A percentile compares a stretch with the other conserved stretches of the same genome.
Evolutionary conservation across 2,888 invertebrate species (phyloP).

Genomic region (Salpingus planirostris): DNA sequence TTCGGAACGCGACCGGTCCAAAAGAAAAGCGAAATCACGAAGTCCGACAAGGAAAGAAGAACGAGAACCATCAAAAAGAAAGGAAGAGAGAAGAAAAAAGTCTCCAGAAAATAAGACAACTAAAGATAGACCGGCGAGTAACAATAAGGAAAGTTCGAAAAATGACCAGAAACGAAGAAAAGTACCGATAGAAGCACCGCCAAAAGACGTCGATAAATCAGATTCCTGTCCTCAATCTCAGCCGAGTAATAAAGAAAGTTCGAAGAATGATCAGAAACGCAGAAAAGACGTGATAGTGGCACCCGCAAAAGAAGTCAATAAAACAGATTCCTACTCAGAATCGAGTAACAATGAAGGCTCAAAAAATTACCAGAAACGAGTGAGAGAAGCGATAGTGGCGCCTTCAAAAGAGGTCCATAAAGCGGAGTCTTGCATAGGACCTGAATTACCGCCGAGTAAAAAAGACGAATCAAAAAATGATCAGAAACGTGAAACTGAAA

Average conservation of each 20-base stretch:
- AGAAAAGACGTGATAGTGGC: not conserved
- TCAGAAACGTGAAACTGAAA: conserved; percentile 1
- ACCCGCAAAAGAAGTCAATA: not conserved
- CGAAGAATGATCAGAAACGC: not conserved
- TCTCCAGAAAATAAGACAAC: not conserved
- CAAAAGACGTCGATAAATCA: too few species aligned
- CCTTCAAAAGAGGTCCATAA: not conserved
- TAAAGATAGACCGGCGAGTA: too few species aligned
- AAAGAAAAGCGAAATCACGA: too few species aligned
- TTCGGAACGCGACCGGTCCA: too few species aligned
- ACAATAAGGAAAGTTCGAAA: not conserved
- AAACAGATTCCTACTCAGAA: too few species aligned
- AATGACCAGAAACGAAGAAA: not conserved
- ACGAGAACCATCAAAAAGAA: not conserved
- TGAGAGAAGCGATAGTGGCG: not conserved
- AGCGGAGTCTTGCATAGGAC: conserved; percentile 3
- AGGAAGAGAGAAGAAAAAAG: not conserved
- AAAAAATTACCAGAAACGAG: not conserved
- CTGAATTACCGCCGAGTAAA: conserved; percentile 37
- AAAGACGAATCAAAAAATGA: conserved; percentile 23
- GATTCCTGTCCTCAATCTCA: too few species aligned
- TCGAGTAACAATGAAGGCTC: too few species aligned
- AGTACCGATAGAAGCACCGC: not conserved
- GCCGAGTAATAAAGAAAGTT: too few species aligned
- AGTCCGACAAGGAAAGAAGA: not conserved